Base-by-base conservation (phyloP, 2,888 invertebrate species). In the Molanna angustata region DNA sequence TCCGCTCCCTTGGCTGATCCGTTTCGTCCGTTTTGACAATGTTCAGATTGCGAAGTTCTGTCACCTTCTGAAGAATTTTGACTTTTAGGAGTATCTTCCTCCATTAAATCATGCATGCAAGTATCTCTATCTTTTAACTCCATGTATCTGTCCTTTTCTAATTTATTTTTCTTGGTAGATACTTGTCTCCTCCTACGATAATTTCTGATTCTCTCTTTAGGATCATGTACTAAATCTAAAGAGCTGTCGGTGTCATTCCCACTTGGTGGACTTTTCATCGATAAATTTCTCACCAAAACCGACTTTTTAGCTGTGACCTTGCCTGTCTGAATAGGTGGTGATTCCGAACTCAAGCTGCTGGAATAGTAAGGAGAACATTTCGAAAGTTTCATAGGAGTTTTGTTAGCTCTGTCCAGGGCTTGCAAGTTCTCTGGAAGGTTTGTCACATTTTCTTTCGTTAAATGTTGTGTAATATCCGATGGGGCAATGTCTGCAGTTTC, bases 161-260 rank as follows among this genome's bases (percentile, higher is more conserved):
- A 70, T 52, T 78, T 76, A 59, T 76, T 80, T 33, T 80, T 74
- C 50, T 80, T 74, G 58, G 80, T 76, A 2, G 79, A 78, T 1
- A 80, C 72, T 66, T 84, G 85, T 44, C 85, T 79, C 62, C 83
- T 81, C 51, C 85, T 79, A 50, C 86, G 78, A 64, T 85, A 85
- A 0, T 86, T 86, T 47, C 84, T 79, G 70, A 79, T 82, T 37
- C 85, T 71, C 61, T 85, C 77, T 62, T 85, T 82, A 0, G 83
- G 82, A 65, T 86, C 85, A 62, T 85, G 80, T 53, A 83, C 81
- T 19, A 83, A 75, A 64, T 83, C 83, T 54, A 83, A 65, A 1
- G 86, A 86, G 63, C 86, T 86, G 56, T 86, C 86, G 0, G 86
- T 86, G 58, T 86, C 86, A 61, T 86, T 86, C 52, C 86, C 86